These are phyloP conservation scores for Drosophila novamexicana DNA, from an alignment of 1,140 invertebrate species.

Conservation along the genomic window DNA sequence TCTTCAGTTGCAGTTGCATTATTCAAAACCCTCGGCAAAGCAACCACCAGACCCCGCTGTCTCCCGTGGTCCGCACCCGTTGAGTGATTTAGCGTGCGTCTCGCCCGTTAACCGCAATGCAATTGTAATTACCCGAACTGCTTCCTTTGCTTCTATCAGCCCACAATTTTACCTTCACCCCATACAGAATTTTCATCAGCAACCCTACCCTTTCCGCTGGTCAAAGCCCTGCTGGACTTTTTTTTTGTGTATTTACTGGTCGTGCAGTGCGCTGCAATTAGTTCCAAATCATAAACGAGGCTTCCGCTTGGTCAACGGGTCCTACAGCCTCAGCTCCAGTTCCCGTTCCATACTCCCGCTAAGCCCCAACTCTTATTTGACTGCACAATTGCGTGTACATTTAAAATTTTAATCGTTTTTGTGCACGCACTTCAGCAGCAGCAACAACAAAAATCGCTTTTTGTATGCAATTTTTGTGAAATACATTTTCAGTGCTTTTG, in stretches of 20 bases:
- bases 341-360: neutral
- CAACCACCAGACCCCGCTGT: conserved; percentile 13
- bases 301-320: conserved; percentile 63
- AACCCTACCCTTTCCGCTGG: neutral
- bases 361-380: neutral
- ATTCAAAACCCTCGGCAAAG: conserved; percentile 61
- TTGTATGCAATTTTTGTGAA: conserved; percentile 43
- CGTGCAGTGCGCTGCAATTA: conserved; percentile 68
- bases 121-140: conserved; percentile 81
- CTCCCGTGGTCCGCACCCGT: conserved; percentile 23
- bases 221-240: conserved; percentile 36
- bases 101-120: conserved; percentile 78
- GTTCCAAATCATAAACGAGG: conserved; percentile 80
- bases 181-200: neutral
- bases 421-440: conserved; percentile 52
- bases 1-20: conserved; percentile 57
- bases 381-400: conserved; percentile 74
- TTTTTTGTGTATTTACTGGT: conserved; percentile 56
- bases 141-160: conserved; percentile 48
- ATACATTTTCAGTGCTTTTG: conserved; percentile 20
- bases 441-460: conserved; percentile 49
- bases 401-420: conserved; percentile 79
- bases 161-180: neutral
- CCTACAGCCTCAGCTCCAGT: neutral
- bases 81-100: conserved; percentile 78